Evolutionary conservation across 2,113 vertebrate genomes (phyloP), one percentile per base, ranked within the genome.

Genomic region (Psettodes erumei): DNA sequence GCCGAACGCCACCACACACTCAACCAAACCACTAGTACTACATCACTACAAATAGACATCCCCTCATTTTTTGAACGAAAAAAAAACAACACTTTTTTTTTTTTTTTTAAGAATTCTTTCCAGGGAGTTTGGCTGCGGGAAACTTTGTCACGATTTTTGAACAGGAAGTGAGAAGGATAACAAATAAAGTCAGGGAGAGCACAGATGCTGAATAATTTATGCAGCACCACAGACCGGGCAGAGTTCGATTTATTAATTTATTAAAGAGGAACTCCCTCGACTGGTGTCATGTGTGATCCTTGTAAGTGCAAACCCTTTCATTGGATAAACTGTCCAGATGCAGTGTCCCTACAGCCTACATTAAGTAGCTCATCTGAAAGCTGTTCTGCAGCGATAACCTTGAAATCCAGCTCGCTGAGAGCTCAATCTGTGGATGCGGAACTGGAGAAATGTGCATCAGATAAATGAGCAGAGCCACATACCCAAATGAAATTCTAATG

Each of bases 341-440:
- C 37, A 72, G 35, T 37, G 38, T 86, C 50, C 66, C 51, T n/a
- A n/a, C 5, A 28, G 42, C 55, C 62, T 73, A 66, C 68, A 56
- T 72, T 61, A 71, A 89, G 70, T 66, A 72, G 73, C 83, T 71
- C 62, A 64, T 83, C 61, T 84, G 65, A 76, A 86, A 77, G 86
- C 82, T 74, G 81, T 83, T 90, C 75, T 73, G 78, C 82, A 88
- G 76, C 43, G 80, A 90, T 90, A 88, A 91, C 85, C 82, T 89
- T 92, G 83, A 79, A 81, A 76, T 88, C 55, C 78, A 75, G 71
- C 67, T 83, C 23, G 21, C 66, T 62, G 63, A 81, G 75, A 66
- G 63, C 64, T 81, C 75, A 69, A 62, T 78, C 72, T 80, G 38
- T 43, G 47, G 48, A 68, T 45, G 55, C 71, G 56, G 11, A 33